phyloP scores from a whole-genome alignment of 1,140 invertebrate genomes.

The Anastrepha obliqua region DNA sequence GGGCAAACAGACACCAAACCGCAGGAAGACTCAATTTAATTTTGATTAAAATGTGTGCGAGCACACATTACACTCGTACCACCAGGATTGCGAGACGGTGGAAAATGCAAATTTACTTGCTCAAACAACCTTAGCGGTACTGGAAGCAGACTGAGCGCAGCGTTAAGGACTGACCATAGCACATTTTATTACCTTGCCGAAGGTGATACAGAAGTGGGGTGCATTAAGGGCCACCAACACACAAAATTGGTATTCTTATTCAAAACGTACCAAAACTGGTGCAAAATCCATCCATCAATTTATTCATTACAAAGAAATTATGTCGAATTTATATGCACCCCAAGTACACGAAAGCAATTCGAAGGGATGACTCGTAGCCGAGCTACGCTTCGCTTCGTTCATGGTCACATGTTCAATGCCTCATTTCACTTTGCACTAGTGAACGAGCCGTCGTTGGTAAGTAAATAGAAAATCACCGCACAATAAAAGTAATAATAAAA shows the following conservation, averaged over 20 bases:
- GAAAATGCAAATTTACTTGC: conserved; percentile 39
- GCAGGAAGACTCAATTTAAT: conserved; percentile 44
- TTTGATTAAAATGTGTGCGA: conserved; percentile 47
- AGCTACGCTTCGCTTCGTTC: background rate
- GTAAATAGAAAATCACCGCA: conserved; percentile 69
- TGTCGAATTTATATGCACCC: conserved; percentile 75
- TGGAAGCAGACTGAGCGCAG: background rate
- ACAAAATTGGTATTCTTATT: background rate
- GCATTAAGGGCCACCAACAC: background rate
- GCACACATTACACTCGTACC: background rate
- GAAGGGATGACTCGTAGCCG: background rate
- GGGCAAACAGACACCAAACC: background rate
- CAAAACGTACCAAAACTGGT: conserved; percentile 48
- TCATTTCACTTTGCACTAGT: conserved; percentile 54
- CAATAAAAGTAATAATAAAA: conserved; percentile 74
- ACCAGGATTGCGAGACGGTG: background rate
- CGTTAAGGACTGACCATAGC: conserved; percentile 24
- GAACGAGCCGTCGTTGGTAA: background rate
- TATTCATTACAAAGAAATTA: conserved; percentile 75
- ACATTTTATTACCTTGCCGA: conserved; percentile 35
- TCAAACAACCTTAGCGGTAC: background rate
- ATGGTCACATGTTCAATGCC: conserved; percentile 51
- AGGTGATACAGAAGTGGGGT: background rate
- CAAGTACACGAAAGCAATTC: conserved; percentile 61
- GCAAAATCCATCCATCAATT: conserved; percentile 72